Base-by-base conservation (phyloP, 1,140 invertebrate genomes). In the Cephus cinctus region DNA sequence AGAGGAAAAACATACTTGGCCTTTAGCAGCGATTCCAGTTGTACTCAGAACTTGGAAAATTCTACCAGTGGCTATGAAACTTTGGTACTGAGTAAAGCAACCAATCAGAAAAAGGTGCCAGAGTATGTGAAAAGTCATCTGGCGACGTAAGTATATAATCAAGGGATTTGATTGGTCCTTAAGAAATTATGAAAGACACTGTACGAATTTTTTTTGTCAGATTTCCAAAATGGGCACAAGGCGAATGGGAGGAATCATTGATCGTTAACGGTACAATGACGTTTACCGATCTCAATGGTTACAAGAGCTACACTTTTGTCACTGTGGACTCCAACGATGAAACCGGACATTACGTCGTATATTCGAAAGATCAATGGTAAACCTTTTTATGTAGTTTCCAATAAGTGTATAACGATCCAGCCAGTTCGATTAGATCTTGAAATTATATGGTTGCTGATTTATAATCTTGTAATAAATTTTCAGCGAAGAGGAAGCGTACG, bases 11-110 rank as follows among this genome's bases (percentile, higher is more conserved):
- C 84, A 2, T 76, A 79, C 45, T 74, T 88, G 57, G 79, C 84
- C 0, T 76, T 88, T n/a, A 85, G 85, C 53, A 81, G 80, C 18
- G 86, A 88, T 59, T 87, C 85, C 0, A 86, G 85, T 16, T 88
- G 86, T 52, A 75, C 67, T 5, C 76, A 77, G 31, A 76, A 83
- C 54, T 71, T 86, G 11, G 58, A 76, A 14, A 83, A 80, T 55
- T 69, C 85, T 2, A 81, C 78, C 4, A 69, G 65, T 41, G 85
- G 85, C 23, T 84, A 80, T 54, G 85, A 87, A 57, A 82, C 79
- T 6, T 63, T 86, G 20, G 67, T 77, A 2, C 65, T 86, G 11
- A 80, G 67, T 35, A 74, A 73, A 56, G 61, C 66, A 3, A 62
- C 65, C n/a, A 76, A 68, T 49, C 65, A 66, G 12, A 74, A 69